A percentile compares a stretch with the other conserved stretches of the same genome.
Conservation (phyloP, 2,113 vertebrate genomes). For the Entomyzon cyanotis region DNA sequence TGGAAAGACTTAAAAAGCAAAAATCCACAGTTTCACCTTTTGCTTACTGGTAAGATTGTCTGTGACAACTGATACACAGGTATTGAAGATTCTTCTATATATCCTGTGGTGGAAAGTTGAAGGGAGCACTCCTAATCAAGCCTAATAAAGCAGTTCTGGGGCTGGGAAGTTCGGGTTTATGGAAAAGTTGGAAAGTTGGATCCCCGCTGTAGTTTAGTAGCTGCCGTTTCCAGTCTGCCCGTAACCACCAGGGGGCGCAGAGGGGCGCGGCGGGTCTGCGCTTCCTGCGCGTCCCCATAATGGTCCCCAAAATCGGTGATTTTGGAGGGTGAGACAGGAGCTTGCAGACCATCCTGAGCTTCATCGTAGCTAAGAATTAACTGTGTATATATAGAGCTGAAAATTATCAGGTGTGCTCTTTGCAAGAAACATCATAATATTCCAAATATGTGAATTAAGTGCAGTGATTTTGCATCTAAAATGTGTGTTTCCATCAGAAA, state of each 20-base stretch:
- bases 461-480: background rate
- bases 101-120: background rate
- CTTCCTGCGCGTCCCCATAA: background rate
- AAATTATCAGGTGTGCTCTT: background rate
- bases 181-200: background rate
- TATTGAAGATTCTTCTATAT: background rate
- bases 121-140: background rate
- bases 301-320: background rate
- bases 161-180: background rate
- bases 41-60: background rate
- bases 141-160: background rate
- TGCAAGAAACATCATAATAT: background rate
- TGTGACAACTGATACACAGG: background rate
- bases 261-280: background rate
- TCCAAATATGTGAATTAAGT: background rate
- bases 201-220: background rate
- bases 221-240: background rate
- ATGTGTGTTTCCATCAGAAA: background rate
- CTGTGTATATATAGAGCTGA: background rate
- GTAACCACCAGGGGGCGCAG: background rate
- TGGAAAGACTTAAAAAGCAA: background rate
- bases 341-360: background rate
- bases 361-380: background rate
- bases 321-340: background rate
- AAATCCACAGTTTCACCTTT: background rate